Evolutionary conservation across 2,797 vertebrate species (phyloP).

Genomic region (Coregonus ussuriensis): DNA sequence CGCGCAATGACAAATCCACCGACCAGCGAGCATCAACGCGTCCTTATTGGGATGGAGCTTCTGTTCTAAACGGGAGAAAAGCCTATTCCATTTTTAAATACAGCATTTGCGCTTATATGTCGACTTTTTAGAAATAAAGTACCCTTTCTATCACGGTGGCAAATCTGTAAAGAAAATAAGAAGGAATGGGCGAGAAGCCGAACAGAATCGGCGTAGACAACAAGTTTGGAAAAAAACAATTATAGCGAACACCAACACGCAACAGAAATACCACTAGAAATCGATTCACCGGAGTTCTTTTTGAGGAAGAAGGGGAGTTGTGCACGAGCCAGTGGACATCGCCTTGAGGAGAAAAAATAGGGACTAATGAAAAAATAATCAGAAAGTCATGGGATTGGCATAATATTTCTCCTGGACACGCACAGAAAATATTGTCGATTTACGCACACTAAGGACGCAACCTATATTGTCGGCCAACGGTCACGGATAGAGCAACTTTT

Average conservation of each 20-base stretch:
- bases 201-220: conserved; percentile 55
- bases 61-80: conserved; percentile 49
- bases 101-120: conserved; percentile 23
- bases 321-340: conserved; percentile 7
- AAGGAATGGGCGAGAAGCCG: conserved; percentile 71
- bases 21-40: conserved; percentile 59
- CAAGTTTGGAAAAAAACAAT: conserved; percentile 69
- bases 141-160: conserved; percentile 30
- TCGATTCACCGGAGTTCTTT: conserved; percentile 52
- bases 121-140: conserved; percentile 15
- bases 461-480: conserved; percentile 22
- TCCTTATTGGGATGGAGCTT: conserved; percentile 66
- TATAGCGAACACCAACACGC: conserved; percentile 53
- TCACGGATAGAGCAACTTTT: conserved; percentile 61
- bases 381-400: conserved; percentile 69
- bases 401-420: conserved; percentile 55
- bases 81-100: conserved; percentile 54
- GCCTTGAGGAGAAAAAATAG: conserved; percentile 5
- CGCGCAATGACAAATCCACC: conserved; percentile 21
- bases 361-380: conserved; percentile 47
- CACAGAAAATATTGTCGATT: conserved; percentile 35
- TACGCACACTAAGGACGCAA: conserved; percentile 19
- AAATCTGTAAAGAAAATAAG: conserved; percentile 41
- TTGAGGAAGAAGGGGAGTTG: conserved; percentile 18
- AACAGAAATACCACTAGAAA: conserved; percentile 47